Percentiles rank a stretch among this genome's conserved stretches.
These are phyloP conservation scores for Penaeus japonicus DNA, from an alignment of 1,140 invertebrate genomes.

Conservation along the genomic window DNA sequence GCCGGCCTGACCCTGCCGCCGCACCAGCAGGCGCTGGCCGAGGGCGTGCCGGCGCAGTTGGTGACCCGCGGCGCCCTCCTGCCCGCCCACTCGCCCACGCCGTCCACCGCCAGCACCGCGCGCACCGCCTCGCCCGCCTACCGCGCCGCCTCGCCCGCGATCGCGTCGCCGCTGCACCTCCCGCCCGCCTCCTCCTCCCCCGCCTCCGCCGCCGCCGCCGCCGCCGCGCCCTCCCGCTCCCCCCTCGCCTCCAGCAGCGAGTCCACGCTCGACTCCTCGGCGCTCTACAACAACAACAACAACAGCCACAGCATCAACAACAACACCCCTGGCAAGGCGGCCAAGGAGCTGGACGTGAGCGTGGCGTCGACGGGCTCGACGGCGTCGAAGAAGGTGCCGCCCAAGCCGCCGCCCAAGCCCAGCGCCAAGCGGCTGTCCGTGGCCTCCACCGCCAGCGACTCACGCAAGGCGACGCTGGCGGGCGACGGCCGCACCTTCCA, in stretches of 20 bases:
- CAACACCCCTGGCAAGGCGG: background rate
- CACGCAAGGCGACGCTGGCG: conserved; percentile 43
- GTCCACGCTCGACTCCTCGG: conserved; percentile 22
- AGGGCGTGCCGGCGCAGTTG: background rate
- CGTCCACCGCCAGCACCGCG: conserved; percentile 43
- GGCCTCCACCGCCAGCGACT: conserved; percentile 39
- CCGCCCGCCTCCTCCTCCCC: background rate
- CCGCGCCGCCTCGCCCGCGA: background rate
- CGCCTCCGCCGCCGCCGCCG: background rate
- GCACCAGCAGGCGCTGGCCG: background rate
- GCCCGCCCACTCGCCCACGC: conserved; percentile 26
- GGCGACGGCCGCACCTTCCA: conserved; percentile 46
- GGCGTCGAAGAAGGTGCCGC: conserved; percentile 60
- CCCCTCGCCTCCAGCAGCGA: conserved; percentile 26
- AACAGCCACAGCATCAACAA: conserved; percentile 3
- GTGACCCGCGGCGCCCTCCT: background rate
- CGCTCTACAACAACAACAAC: conserved; percentile 45
- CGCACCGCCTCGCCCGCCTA: conserved; percentile 22
- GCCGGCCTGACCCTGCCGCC: conserved; percentile 18
- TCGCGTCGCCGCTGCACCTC: background rate
- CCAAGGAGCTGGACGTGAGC: background rate
- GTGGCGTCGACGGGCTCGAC: background rate
- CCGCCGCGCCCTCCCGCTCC: background rate
- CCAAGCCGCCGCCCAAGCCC: conserved; percentile 63
- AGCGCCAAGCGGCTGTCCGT: conserved; percentile 56